Evolutionary conservation across 2,113 vertebrate species (phyloP), one percentile per base, ranked within the genome.

Genomic region (Pterocles burchelli): DNA sequence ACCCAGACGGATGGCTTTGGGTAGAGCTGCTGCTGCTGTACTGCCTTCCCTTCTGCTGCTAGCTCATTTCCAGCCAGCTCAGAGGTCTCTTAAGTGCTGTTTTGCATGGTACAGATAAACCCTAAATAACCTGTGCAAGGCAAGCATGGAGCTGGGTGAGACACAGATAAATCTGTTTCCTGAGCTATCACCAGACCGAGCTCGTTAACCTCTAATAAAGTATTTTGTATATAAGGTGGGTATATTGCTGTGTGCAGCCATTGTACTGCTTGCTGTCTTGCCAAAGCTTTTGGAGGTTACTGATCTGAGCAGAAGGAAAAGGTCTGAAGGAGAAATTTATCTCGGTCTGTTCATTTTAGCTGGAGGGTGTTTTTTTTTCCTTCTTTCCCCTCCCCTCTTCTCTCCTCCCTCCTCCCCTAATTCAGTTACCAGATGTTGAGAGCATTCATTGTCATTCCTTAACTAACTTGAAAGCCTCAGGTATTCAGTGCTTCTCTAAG

Each of bases 1-100:
- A 95, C 57, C 85, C 85, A 82, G 55, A 79, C 75, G 85, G 89
- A 95, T 78, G 91, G 85, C 70, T 63, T 54, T 59, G 88, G 79
- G 91, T 36, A 66, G 54, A 90, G 76, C 84, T 92, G 74, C 82
- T 89, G 80, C 71, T 93, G 78, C 74, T 93, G 7, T 74, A 92
- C 21, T 88, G 54, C 75, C 45, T 95, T 72, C 57, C 85, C 62
- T 95, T 75, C 82, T 75, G 82, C 31, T 38, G 52, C 83, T 58
- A 84, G 88, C 48, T 90, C 61, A 21, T 93, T 90, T 85, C 74
- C 74, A 91, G 63, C 71, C 63, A 82, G 88, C 67, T 96, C 49
- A 31, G 58, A 65, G 79, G 77, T 72, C 73, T 87, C 83, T 52
- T 24, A 51, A 81, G 78, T 54, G 65, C 51, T 74, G 51, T 66